These are phyloP conservation scores for Heliconius erato DNA, from an alignment of 2,888 invertebrate genomes.

Conservation along the genomic window DNA sequence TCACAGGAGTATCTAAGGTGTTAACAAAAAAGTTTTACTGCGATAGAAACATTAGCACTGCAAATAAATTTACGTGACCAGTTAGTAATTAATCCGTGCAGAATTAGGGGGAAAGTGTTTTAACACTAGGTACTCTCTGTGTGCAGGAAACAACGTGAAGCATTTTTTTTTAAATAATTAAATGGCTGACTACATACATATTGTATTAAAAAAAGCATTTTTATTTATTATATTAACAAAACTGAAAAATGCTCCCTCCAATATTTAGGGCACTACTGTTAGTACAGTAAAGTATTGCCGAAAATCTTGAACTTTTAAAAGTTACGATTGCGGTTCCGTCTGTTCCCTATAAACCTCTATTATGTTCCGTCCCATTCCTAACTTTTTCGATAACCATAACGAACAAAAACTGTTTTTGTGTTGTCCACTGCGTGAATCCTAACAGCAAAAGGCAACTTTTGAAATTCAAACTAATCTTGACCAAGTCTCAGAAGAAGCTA, in stretches of 20 bases:
- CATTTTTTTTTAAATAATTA: no score
- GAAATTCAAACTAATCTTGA: slow-evolving; percentile 52
- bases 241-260: not conserved
- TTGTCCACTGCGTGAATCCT: slow-evolving; percentile 52
- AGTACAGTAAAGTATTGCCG: slow-evolving; percentile 13
- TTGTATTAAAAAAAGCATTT: no score
- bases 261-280: not conserved
- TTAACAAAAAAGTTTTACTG: not conserved
- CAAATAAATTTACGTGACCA: not conserved
- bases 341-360: slow-evolving; percentile 54
- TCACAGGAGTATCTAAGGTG: not conserved
- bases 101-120: no score
- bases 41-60: not conserved
- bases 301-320: slow-evolving; percentile 39
- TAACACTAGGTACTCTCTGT: no score
- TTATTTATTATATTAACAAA: not conserved
- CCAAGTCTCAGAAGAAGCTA: slow-evolving; percentile 48
- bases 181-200: no score
- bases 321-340: slow-evolving; percentile 45
- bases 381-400: slow-evolving; percentile 59
- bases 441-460: slow-evolving; percentile 53
- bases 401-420: slow-evolving; percentile 55
- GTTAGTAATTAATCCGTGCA: no score
- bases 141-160: no score
- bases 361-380: slow-evolving; percentile 48